Conservation (phyloP, 2,113 vertebrate genomes). For the Ailurus styani region DNA sequence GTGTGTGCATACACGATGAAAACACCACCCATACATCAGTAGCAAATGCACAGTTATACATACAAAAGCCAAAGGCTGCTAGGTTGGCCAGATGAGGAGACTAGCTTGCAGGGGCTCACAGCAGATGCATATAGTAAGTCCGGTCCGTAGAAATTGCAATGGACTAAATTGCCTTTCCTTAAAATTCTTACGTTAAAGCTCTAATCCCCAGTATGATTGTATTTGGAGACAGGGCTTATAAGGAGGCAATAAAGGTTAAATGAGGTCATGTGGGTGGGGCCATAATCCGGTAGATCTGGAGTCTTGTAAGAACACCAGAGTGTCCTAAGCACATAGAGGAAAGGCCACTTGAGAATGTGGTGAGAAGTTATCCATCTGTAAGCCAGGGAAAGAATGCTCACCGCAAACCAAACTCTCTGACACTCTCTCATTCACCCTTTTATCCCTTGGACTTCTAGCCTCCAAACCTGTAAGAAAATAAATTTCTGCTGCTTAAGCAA, state of each 20-base stretch:
- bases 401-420: not conserved
- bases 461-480: not conserved
- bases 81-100: not conserved
- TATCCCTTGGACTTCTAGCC: not conserved
- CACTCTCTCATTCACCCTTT: not conserved
- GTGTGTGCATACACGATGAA: not conserved
- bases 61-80: not conserved
- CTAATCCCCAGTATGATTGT: not conserved
- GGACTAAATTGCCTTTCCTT: not conserved
- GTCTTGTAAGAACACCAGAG: not conserved
- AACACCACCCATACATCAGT: not conserved
- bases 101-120: not conserved
- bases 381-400: not conserved
- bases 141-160: not conserved
- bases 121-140: not conserved
- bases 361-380: not conserved
- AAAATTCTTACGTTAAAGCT: not conserved
- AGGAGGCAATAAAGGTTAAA: not conserved
- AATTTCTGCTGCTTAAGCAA: not conserved
- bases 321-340: rapidly evolving
- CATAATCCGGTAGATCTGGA: not conserved
- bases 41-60: not conserved
- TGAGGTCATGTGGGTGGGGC: not conserved
- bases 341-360: not conserved
- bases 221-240: not conserved